A percentile compares a stretch with the other conserved stretches of the same genome.
phyloP scores from a whole-genome alignment of 2,888 invertebrate species.

The Drosophila nr. fundita region DNA sequence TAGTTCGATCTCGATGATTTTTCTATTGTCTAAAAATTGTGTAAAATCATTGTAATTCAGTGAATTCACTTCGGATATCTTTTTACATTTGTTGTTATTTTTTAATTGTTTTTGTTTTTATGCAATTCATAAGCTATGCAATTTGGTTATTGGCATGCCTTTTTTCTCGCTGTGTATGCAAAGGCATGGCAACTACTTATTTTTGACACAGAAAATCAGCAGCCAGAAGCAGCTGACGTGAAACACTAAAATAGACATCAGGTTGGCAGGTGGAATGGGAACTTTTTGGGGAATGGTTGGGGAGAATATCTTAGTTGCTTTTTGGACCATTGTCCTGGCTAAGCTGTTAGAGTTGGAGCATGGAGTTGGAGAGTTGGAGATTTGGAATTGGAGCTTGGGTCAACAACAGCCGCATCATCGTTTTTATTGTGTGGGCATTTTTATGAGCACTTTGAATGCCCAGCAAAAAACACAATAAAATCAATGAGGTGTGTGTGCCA shows the following conservation, averaged over 20 bases:
- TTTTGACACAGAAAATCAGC: conserved; percentile 23
- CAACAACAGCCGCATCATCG: conserved; percentile 74
- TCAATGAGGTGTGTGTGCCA: conserved; percentile 81
- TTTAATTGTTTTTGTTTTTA: too few relatives aligned
- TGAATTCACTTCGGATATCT: background rate
- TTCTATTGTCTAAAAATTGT: background rate
- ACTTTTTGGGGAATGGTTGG: background rate
- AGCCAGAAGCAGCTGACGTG: conserved; percentile 24
- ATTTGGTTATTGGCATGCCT: background rate
- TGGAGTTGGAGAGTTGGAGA: background rate
- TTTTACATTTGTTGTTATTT: too few relatives aligned
- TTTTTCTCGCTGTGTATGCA: background rate
- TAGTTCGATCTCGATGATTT: too few relatives aligned
- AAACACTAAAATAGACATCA: conserved; percentile 71
- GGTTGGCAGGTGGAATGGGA: conserved; percentile 63
- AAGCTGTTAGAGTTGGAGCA: conserved; percentile 25
- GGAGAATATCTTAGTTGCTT: conserved; percentile 35
- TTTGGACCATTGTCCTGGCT: conserved; percentile 43
- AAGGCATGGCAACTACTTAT: conserved; percentile 51
- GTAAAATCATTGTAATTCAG: background rate
- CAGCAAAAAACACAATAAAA: conserved; percentile 81
- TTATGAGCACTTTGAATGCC: conserved; percentile 78
- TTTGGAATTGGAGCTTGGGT: conserved; percentile 32
- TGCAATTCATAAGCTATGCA: too few relatives aligned
- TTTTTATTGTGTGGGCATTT: conserved; percentile 80